phyloP scores from a whole-genome alignment of 2,113 vertebrate genomes.

The Mesembrinibis cayennensis region DNA sequence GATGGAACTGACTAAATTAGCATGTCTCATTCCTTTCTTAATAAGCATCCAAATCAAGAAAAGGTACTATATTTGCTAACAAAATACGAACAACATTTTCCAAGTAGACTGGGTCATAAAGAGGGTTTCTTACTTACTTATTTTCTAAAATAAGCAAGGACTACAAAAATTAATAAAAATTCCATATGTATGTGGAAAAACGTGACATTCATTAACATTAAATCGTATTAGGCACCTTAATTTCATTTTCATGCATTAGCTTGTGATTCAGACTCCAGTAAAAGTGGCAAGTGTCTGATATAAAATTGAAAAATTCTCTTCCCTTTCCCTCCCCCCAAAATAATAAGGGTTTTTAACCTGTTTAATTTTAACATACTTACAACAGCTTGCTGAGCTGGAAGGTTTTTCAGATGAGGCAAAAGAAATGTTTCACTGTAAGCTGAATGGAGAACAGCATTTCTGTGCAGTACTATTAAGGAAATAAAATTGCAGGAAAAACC shows the following conservation, averaged over 20 bases:
- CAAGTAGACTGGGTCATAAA: neutral
- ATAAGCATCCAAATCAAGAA: neutral
- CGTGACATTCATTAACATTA: fast-evolving
- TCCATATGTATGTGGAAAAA: neutral
- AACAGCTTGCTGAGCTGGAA: slow-evolving; percentile 81
- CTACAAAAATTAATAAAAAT: neutral
- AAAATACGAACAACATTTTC: neutral
- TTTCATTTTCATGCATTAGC: neutral
- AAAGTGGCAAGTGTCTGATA: neutral
- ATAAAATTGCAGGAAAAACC: neutral
- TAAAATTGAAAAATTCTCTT: neutral
- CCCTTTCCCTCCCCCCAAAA: neutral
- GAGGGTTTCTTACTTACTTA: neutral
- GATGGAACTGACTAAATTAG: neutral
- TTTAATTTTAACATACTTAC: slow-evolving; percentile 76
- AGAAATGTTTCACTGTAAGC: slow-evolving; percentile 87
- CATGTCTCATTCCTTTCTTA: neutral
- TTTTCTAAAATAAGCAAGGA: neutral
- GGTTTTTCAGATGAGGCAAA: slow-evolving; percentile 91
- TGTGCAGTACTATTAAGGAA: slow-evolving; percentile 78
- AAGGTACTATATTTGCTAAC: neutral
- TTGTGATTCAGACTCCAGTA: neutral
- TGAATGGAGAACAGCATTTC: slow-evolving; percentile 88
- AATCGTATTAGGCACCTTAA: neutral
- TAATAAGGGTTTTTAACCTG: neutral